These are phyloP conservation scores for Watsonalla binaria DNA, from an alignment of 2,888 invertebrate species.

Conservation along the genomic window DNA sequence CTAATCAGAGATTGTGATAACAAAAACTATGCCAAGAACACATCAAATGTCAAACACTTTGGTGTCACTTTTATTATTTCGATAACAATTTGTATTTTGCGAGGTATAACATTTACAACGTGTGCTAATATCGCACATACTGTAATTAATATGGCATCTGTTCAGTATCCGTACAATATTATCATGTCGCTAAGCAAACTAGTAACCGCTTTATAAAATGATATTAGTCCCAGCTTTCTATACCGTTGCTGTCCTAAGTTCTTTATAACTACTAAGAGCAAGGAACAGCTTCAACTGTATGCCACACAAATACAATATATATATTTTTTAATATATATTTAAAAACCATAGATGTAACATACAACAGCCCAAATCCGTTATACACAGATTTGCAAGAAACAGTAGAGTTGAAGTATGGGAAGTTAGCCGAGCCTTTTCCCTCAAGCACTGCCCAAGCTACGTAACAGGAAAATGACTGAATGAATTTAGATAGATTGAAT, in stretches of 20 bases:
- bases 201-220: not conserved
- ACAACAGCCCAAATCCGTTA: too few species aligned
- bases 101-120: too few species aligned
- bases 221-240: too few species aligned
- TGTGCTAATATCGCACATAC: too few species aligned
- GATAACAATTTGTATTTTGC: too few species aligned
- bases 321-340: too few species aligned
- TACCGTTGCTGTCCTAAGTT: too few species aligned
- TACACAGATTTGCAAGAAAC: conserved; percentile 1
- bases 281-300: too few species aligned
- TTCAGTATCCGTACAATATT: not conserved
- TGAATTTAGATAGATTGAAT: conserved; percentile 30
- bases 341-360: too few species aligned
- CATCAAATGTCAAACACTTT: conserved; percentile 23
- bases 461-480: conserved; percentile 30
- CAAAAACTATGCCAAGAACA: conserved; percentile 54
- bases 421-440: conserved; percentile 13
- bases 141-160: not conserved
- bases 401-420: conserved; percentile 4
- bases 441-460: conserved; percentile 3
- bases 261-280: too few species aligned
- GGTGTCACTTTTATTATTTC: not conserved
- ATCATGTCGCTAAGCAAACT: not conserved
- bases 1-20: conserved; percentile 12
- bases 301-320: too few species aligned